phyloP scores from a whole-genome alignment of 2,888 invertebrate species.

The Timema cristinae region DNA sequence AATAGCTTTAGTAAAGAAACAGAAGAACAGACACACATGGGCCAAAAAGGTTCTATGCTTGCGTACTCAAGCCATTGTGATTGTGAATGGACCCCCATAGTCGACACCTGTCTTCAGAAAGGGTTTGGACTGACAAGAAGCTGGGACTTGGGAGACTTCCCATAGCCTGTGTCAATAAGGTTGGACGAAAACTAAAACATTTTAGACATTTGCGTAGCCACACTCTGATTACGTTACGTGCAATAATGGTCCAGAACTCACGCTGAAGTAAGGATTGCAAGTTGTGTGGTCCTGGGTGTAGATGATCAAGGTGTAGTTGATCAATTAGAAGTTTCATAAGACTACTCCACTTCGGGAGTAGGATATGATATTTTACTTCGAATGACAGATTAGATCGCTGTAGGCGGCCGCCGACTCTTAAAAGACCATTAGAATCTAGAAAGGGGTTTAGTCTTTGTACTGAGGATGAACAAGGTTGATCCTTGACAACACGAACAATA shows the following conservation, averaged over 20 bases:
- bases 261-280: neutral
- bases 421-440: neutral
- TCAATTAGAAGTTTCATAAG: neutral
- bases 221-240: neutral
- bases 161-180: neutral
- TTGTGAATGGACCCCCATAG: neutral
- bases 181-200: neutral
- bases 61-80: neutral
- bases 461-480: no score
- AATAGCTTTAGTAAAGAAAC: neutral
- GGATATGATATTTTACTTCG: no score
- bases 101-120: neutral
- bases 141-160: neutral
- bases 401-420: neutral
- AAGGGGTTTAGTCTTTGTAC: neutral
- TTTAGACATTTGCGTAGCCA: neutral
- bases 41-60: neutral
- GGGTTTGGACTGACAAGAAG: neutral
- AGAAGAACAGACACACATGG: neutral
- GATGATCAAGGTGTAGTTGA: neutral
- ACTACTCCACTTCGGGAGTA: neutral
- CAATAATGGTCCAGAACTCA: neutral
- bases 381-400: no score
- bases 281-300: slow-evolving; percentile 2
- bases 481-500: neutral